Evolutionary conservation across 2,113 vertebrate genomes (phyloP).

Genomic region (Pholis gunnellus): DNA sequence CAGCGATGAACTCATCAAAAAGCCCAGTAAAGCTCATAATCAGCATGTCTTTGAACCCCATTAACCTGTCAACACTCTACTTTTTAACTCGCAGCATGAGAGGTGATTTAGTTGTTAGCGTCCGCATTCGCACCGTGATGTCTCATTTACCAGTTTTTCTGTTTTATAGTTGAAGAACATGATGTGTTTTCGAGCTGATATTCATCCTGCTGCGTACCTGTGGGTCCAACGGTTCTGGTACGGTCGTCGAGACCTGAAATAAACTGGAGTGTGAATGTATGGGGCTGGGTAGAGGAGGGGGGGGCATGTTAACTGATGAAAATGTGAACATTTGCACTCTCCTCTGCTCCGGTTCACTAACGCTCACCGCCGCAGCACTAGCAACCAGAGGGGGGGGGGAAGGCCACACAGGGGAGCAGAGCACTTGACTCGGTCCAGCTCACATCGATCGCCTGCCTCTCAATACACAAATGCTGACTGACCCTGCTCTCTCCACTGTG

Average conservation of each 20-base stretch:
- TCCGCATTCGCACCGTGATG: slow-evolving; percentile 3
- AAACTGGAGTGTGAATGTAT: slow-evolving; percentile 13
- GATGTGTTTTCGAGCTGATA: slow-evolving; percentile 15
- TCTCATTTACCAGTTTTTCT: background rate
- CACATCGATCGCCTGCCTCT: slow-evolving; percentile 40
- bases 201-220: slow-evolving; percentile 26
- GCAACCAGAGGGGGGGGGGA: background rate
- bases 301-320: slow-evolving; percentile 34
- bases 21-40: slow-evolving; percentile 1
- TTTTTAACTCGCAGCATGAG: slow-evolving; percentile 2
- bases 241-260: slow-evolving; percentile 27
- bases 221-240: background rate
- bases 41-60: slow-evolving; percentile 23
- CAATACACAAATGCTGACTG: slow-evolving; percentile 24
- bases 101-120: slow-evolving; percentile 24
- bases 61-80: slow-evolving; percentile 11
- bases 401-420: slow-evolving; percentile 51
- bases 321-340: slow-evolving; percentile 64
- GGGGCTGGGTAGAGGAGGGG: background rate
- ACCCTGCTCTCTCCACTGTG: background rate
- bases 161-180: background rate
- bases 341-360: slow-evolving; percentile 42
- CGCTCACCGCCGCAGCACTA: slow-evolving; percentile 38
- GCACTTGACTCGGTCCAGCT: slow-evolving; percentile 46
- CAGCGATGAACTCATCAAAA: slow-evolving; percentile 29